Evolutionary conservation across 2,113 vertebrate genomes (phyloP), one percentile per base, ranked within the genome.

Genomic region (Toxotes jaculatrix): DNA sequence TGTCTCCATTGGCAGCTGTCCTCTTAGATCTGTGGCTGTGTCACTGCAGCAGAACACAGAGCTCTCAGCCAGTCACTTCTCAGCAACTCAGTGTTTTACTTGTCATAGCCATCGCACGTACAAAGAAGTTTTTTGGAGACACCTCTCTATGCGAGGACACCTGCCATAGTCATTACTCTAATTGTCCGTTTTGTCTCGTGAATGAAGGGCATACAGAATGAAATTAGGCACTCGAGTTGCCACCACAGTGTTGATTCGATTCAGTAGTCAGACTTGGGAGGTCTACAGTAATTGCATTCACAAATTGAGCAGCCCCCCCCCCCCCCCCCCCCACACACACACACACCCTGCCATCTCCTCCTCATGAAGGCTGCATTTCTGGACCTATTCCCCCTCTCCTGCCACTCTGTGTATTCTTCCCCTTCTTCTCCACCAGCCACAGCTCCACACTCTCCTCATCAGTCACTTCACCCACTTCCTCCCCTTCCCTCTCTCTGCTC

Each of bases 221-320:
- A 90, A 88, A 88, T 83, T 77, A 91, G 86, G 40, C 89, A 78
- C 83, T 92, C 3, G 65, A 87, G 80, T 86, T 77, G 77, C 87
- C 80, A 79, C 89, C 79, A 55, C 74, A 65, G 84, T 82, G 86
- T 82, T 88, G 82, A 88, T 90, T 90, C 55, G 86, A 87, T 92
- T 91, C 66, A 55, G 67, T 76, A 68, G 82, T 82, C 74, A 75
- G 81, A 92, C 84, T 81, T 79, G 83, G 81, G 89, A 89, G 87
- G 86, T 87, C 86, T 87, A 57, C 87, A 67, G 86, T 93, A 89
- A 93, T 91, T 89, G 82, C 80, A 85, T 89, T 92, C 83, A 83
- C 68, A 77, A 90, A 91, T 85, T 68, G 75, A 83, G 67, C 74
- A 66, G 19, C 19, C 42, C 16, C 83, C 72, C 32, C 34, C 31